phyloP scores from a whole-genome alignment of 2,797 vertebrate genomes.

The Centroberyx gerrardi region DNA sequence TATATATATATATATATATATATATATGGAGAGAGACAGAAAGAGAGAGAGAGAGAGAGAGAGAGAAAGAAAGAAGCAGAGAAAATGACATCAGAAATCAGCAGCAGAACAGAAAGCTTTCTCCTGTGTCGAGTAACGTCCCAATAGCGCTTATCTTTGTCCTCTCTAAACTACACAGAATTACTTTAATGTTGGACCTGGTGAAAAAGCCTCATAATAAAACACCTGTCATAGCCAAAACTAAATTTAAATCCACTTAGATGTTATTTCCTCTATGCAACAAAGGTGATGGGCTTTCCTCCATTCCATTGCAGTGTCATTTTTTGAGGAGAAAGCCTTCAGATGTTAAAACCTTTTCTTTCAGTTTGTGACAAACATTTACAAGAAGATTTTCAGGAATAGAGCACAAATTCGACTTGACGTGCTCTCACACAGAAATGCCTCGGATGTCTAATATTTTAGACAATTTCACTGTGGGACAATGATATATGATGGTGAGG shows the following conservation, averaged over 20 bases:
- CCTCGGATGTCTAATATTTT: conserved; percentile 9
- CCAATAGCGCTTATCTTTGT: conserved; percentile 32
- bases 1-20: too few relatives aligned
- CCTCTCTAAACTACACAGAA: conserved; percentile 11
- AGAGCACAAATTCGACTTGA: conserved; percentile 28
- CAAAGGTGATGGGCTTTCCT: too few relatives aligned
- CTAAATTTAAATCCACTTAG: background rate
- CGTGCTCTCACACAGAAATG: conserved; percentile 13
- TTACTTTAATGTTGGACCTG: conserved; percentile 6
- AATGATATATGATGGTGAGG: conserved; percentile 25
- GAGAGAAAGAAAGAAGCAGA: conserved; percentile 7
- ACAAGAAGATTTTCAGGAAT: conserved; percentile 15
- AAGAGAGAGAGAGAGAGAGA: conserved; percentile 1
- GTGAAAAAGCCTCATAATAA: background rate
- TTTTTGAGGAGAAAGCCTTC: background rate
- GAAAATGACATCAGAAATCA: conserved; percentile 42
- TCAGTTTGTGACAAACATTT: conserved; percentile 1
- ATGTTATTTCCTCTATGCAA: background rate
- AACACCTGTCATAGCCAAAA: background rate
- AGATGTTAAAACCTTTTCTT: conserved; percentile 9
- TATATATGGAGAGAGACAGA: background rate
- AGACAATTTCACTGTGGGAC: conserved; percentile 23
- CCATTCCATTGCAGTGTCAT: background rate
- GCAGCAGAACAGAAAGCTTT: conserved; percentile 2
- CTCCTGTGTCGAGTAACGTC: too few relatives aligned